These are phyloP conservation scores for Meteorus colon DNA, from an alignment of 2,888 invertebrate species.

Conservation along the genomic window DNA sequence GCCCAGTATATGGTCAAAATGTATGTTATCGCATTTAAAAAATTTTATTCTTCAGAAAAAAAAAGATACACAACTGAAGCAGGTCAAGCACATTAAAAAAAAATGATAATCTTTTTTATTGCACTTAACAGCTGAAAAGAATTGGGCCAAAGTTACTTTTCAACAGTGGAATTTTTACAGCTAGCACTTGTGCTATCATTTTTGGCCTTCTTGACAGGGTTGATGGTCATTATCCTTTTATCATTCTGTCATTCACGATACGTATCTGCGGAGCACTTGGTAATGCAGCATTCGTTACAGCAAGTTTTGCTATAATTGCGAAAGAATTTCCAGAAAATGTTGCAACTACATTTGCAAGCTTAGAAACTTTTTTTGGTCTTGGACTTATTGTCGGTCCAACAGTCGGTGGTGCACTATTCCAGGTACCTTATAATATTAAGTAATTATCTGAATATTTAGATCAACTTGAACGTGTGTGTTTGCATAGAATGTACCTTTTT, in stretches of 20 bases:
- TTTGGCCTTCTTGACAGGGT: conserved; percentile 82
- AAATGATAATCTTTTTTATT: neutral
- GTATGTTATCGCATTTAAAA: conserved; percentile 68
- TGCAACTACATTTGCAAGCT: conserved; percentile 87
- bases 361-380: conserved; percentile 91
- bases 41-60: conserved; percentile 3
- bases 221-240: conserved; percentile 82
- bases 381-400: conserved; percentile 93
- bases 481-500: conserved; percentile 4
- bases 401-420: conserved; percentile 89
- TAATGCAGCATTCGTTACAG: conserved; percentile 89
- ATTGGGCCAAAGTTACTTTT: conserved; percentile 88
- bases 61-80: no score
- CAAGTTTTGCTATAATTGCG: conserved; percentile 90
- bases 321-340: conserved; percentile 91
- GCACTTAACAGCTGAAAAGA: conserved; percentile 77
- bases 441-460: conserved; percentile 2
- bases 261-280: conserved; percentile 89
- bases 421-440: conserved; percentile 66
- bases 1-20: conserved; percentile 88
- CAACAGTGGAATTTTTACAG: conserved; percentile 87
- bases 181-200: conserved; percentile 87
- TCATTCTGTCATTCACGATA: conserved; percentile 84
- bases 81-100: neutral
- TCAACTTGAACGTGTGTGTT: neutral